A percentile compares a stretch with the other conserved stretches of the same genome.
Evolutionary conservation across 2,888 invertebrate genomes (phyloP).

Genomic region (Craniophora ligustri): DNA sequence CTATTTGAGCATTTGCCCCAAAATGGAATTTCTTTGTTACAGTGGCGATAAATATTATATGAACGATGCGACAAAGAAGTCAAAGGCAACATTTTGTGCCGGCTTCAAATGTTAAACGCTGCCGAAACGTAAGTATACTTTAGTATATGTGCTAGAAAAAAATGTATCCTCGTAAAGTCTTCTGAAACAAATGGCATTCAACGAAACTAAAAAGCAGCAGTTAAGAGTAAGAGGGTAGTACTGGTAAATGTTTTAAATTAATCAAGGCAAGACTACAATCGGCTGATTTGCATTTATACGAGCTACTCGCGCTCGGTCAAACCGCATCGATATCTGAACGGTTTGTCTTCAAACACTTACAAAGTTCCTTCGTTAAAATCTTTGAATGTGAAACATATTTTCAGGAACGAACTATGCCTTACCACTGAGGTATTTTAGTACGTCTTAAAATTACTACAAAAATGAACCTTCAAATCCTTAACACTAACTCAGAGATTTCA

Average conservation of each 20-base stretch:
- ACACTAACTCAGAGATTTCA: background rate
- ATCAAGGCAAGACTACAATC: slow-evolving; percentile 77
- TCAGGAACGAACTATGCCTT: background rate
- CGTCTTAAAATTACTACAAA: background rate
- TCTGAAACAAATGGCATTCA: slow-evolving; percentile 40
- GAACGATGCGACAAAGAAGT: slow-evolving; percentile 81
- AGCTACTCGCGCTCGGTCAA: slow-evolving; percentile 68
- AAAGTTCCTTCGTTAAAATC: slow-evolving; percentile 37
- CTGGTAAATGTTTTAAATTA: slow-evolving; percentile 78
- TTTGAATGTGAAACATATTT: background rate
- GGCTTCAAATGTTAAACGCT: slow-evolving; percentile 71
- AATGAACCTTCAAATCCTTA: background rate
- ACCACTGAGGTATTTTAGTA: background rate
- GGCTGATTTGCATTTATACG: slow-evolving; percentile 81
- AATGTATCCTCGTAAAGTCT: slow-evolving; percentile 23
- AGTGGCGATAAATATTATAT: slow-evolving; percentile 83
- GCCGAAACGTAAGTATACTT: slow-evolving; percentile 11
- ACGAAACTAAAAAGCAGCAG: slow-evolving; percentile 58
- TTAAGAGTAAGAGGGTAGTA: slow-evolving; percentile 59
- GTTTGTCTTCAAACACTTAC: slow-evolving; percentile 54
- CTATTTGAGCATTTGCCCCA: slow-evolving; percentile 84
- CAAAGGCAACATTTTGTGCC: slow-evolving; percentile 68
- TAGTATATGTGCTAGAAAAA: slow-evolving; percentile 22
- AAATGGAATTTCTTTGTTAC: slow-evolving; percentile 86
- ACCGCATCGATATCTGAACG: slow-evolving; percentile 71